Conservation (phyloP, 2,888 invertebrate genomes). For the Vannuccia rotundouncinata region DNA sequence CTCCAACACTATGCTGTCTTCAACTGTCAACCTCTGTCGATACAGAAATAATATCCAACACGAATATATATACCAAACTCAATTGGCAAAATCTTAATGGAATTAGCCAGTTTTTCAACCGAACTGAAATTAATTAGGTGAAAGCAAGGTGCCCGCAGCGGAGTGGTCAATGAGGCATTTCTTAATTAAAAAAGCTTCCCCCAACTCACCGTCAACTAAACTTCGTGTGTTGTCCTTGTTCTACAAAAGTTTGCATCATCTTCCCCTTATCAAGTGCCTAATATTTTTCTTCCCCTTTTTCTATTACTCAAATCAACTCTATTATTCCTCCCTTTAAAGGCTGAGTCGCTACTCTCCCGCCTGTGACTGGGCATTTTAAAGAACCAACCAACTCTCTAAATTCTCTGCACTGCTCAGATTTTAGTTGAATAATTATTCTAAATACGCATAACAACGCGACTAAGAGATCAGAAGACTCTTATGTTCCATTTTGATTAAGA, state of each 20-base stretch:
- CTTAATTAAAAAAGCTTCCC: neutral
- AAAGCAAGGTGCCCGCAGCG: neutral
- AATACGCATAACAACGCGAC: neutral
- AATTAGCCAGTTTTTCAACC: neutral
- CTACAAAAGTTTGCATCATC: neutral
- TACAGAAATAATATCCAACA: too few relatives aligned
- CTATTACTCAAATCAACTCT: neutral
- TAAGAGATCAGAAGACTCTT: neutral
- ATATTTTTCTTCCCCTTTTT: neutral
- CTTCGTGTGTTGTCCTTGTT: neutral
- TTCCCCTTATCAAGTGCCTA: neutral
- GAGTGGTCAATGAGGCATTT: slow-evolving; percentile 7
- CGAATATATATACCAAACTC: neutral
- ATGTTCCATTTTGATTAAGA: too few relatives aligned
- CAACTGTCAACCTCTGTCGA: too few relatives aligned
- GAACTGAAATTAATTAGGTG: slow-evolving; percentile 13
- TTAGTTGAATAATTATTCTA: neutral
- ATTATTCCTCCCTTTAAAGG: neutral
- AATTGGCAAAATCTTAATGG: neutral
- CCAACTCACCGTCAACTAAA: neutral
- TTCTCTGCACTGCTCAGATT: neutral
- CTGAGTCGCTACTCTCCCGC: neutral
- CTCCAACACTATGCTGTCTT: too few relatives aligned
- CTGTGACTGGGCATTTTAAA: neutral
- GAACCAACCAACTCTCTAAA: neutral